Conservation (phyloP, 2,888 invertebrate species). For the Morinoia aosen region DNA sequence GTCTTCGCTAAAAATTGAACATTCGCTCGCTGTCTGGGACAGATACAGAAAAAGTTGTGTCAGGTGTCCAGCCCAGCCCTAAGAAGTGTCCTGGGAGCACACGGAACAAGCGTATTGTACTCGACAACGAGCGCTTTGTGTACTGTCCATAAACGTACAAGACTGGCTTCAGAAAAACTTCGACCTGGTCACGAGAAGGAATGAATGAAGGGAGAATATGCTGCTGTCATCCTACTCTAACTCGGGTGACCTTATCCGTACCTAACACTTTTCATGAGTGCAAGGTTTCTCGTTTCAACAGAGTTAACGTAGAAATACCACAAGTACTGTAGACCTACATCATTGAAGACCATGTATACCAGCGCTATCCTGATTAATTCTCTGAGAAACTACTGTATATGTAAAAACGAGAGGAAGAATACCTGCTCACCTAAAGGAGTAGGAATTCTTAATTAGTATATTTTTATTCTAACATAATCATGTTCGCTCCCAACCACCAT, state of each 20-base stretch:
- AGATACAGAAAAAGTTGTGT: not conserved
- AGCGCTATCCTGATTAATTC: too few species aligned
- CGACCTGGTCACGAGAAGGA: not conserved
- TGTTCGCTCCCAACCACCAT: too few species aligned
- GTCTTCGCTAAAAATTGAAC: too few species aligned
- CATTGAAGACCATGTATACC: too few species aligned
- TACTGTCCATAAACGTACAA: not conserved
- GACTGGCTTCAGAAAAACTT: not conserved
- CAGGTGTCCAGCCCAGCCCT: not conserved
- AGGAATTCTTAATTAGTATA: too few species aligned
- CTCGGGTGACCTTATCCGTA: not conserved
- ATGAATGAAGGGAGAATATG: not conserved
- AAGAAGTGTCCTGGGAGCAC: not conserved
- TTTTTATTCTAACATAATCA: too few species aligned
- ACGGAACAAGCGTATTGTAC: slow-evolving; percentile 1
- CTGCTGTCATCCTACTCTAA: not conserved
- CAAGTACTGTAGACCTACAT: too few species aligned
- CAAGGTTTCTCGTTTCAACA: too few species aligned
- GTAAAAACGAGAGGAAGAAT: too few species aligned
- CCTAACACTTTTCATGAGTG: not conserved
- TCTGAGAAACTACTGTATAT: too few species aligned
- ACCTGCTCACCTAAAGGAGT: too few species aligned
- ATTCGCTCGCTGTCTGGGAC: not conserved
- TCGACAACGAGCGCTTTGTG: not conserved
- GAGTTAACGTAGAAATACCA: too few species aligned